Evolutionary conservation across 2,888 invertebrate species (phyloP), one percentile per base, ranked within the genome.

Genomic region (Onchidella celtica): DNA sequence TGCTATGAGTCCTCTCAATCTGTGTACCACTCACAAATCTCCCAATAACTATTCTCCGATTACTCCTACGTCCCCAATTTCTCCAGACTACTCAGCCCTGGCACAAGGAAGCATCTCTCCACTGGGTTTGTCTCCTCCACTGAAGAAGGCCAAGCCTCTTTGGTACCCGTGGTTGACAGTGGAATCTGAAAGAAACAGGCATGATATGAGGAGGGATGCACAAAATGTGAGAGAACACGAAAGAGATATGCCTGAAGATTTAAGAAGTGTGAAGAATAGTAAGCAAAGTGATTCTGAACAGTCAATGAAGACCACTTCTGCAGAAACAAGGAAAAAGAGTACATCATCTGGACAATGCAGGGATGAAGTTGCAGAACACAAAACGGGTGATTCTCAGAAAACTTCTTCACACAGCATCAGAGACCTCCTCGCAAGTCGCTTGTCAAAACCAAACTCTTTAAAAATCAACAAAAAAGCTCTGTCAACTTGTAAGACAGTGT

Each of bases 101-200:
- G 14, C 21, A 36, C 32, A 4, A 9, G 9, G 17, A 36, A 29
- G n/a, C 4, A 0, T 11, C 14, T 1, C 63, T 17, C 40, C 81
- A 17, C n/a, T n/a, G n/a, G 38, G 32, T 14, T 6, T 75, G 11
- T 63, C 76, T 40, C 76, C 81, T 14, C 81, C 81, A 40, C 3
- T 47, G 14, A 81, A 76, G 29, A 76, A 63, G 27, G 24, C 69
- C 27, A 81, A 81, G 29, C 76, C 81, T 17, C 63, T 81, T 21
- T 81, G 81, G 81, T 81, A 81, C 61, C 81, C 81, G 0, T 81
- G 81, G 81, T 61, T 81, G 29, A 73, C 72, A 55, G 73, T 73
- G n/a, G 79, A 79, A 2, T 76, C 66, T n/a, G 66, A 34, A 21
- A n/a, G 17, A 17, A 65, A 2, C 2, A 73, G 61, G 36, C 59